Conservation (phyloP, 2,888 invertebrate species). For the Lumbricus terrestris region DNA sequence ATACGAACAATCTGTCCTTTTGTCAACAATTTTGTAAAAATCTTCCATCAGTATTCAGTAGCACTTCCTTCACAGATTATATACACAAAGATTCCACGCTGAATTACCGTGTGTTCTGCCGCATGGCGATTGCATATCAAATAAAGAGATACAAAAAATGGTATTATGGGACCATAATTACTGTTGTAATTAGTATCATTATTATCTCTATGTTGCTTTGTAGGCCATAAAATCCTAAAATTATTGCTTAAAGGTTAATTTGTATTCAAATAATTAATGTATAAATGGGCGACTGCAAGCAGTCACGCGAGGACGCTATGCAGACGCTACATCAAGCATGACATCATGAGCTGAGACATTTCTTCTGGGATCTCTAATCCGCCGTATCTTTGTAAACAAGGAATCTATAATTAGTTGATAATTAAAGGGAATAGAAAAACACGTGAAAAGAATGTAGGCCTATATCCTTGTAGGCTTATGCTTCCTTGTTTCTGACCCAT, state of each 20-base stretch:
- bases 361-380: neutral
- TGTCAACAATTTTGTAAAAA: neutral
- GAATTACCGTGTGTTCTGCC: too few relatives aligned
- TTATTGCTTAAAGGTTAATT: neutral
- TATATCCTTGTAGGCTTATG: too few relatives aligned
- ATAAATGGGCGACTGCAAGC: neutral
- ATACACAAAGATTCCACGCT: neutral
- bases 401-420: neutral
- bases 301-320: neutral
- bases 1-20: neutral
- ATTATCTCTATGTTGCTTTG: neutral
- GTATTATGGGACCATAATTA: too few relatives aligned
- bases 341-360: too few relatives aligned
- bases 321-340: neutral
- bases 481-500: too few relatives aligned
- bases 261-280: neutral
- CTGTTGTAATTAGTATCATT: too few relatives aligned
- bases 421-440: too few relatives aligned
- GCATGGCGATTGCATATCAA: neutral
- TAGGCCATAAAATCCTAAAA: neutral
- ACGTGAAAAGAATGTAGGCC: too few relatives aligned
- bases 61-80: neutral
- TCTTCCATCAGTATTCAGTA: neutral
- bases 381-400: neutral
- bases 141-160: neutral